A percentile compares a stretch with the other conserved stretches of the same genome.
Conservation (phyloP, 2,888 invertebrate species). For the Xylophagus ater region DNA sequence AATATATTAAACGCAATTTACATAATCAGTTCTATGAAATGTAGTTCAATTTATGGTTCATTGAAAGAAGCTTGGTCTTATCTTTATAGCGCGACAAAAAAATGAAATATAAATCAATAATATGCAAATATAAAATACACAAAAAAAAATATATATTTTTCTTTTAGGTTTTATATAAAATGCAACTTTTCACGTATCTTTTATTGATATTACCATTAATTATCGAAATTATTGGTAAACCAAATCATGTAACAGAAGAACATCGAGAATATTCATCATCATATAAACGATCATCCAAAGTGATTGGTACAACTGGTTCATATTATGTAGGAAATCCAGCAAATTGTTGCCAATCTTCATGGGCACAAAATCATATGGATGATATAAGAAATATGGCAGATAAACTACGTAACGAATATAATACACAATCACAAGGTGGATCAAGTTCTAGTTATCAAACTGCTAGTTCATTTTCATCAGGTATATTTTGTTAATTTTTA, state of each 20-base stretch:
- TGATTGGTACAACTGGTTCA: slow-evolving; percentile 1
- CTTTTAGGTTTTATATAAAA: not conserved
- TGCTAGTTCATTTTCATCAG: slow-evolving; percentile 1
- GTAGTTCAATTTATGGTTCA: slow-evolving; percentile 14
- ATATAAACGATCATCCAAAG: slow-evolving; percentile 4
- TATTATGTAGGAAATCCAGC: not conserved
- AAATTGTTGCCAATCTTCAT: slow-evolving; percentile 19
- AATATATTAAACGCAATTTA: no score
- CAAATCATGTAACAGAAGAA: slow-evolving; percentile 7
- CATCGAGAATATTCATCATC: slow-evolving; percentile 8
- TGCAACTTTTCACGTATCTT: not conserved
- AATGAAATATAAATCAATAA: not conserved
- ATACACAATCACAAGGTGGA: slow-evolving; percentile 26
- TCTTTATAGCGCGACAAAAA: not conserved
- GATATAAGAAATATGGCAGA: slow-evolving; percentile 31
- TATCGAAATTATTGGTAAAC: not conserved
- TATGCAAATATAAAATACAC: not conserved
- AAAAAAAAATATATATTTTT: not conserved
- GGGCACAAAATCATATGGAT: slow-evolving; percentile 28
- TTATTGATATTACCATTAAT: not conserved
- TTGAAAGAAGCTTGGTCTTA: slow-evolving; percentile 8
- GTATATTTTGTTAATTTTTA: slow-evolving; percentile 1
- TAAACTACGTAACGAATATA: slow-evolving; percentile 29
- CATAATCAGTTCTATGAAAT: no score
- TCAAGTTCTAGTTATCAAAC: slow-evolving; percentile 8